Evolutionary conservation across 2,113 vertebrate species (phyloP).

Genomic region (Tautogolabrus adspersus): DNA sequence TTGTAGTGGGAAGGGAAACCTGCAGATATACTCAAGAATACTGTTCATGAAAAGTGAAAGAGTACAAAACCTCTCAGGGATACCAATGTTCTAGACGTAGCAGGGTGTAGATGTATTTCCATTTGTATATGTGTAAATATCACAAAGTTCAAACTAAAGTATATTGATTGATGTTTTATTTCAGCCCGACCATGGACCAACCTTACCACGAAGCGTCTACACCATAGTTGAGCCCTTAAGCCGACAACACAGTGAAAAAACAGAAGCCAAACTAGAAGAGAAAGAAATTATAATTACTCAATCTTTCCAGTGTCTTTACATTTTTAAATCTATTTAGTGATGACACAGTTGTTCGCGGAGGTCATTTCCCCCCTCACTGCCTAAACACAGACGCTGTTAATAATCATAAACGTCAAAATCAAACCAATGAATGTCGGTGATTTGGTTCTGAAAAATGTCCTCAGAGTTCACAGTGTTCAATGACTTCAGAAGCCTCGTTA

Average conservation of each 20-base stretch:
- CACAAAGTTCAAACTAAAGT: too few relatives aligned
- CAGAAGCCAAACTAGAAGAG: not conserved
- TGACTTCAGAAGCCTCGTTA: conserved; percentile 37
- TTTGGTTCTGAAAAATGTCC: conserved; percentile 55
- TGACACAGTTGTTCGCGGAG: not conserved
- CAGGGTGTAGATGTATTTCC: too few relatives aligned
- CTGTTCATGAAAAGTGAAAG: too few relatives aligned
- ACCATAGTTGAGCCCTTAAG: not conserved
- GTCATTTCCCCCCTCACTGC: not conserved
- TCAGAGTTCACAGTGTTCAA: conserved; percentile 75
- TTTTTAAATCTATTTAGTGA: not conserved
- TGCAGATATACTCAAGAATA: too few relatives aligned
- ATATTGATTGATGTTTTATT: too few relatives aligned
- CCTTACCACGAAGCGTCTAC: not conserved
- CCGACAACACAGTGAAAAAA: conserved; percentile 19
- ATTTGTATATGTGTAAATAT: too few relatives aligned
- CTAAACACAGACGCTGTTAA: conserved; percentile 16
- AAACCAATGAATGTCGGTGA: conserved; percentile 16
- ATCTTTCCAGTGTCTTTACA: not conserved
- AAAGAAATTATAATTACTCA: not conserved
- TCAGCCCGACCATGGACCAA: not conserved
- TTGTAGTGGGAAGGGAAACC: too few relatives aligned
- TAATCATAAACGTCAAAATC: conserved; percentile 27
- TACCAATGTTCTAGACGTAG: too few relatives aligned
- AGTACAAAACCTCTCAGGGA: too few relatives aligned